Base-by-base conservation (phyloP, 2,797 vertebrate genomes). In the Iguana delicatissima region DNA sequence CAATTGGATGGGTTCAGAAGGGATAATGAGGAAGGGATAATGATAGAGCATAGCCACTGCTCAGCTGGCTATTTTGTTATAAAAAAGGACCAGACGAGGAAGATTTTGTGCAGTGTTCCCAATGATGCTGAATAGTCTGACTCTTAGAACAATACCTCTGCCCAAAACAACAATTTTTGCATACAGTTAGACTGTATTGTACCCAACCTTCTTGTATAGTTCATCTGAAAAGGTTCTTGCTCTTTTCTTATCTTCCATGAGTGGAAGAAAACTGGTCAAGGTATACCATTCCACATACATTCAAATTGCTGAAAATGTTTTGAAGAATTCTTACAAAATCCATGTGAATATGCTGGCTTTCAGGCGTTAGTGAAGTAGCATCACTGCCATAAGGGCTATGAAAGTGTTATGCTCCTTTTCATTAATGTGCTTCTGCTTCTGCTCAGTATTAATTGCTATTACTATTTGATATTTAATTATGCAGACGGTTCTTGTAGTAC, bases 51-150 rank as follows among this genome's bases (percentile, higher is more conserved):
- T 80, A 87, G 72, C 79, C 62, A 89, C 72, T 46, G 64, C 29
- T 84, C 77, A 50, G 69, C 84, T 82, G 83, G 38, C 80, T 93
- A 83, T 88, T 80, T 73, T 82, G 88, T 5, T 20, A 64, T 38
- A 81, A 0, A 0, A 93, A 81, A 13, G n/a, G 88, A n/a, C n/a
- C 42, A 80, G 80, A 84, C 85, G 46, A 72, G 88, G 74, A 50
- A 59, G 18, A 74, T 50, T 2, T 52, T 57, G 59, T 32, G 89
- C 69, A 57, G 3, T 64, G 6, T 72, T 91, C 20, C 90, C 59
- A 84, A 64, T 0, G 0, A 0, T 0, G 35, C 29, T 50, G 26
- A 42, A 73, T 46, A 50, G 35, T 59, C 38, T 32, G 50, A 90
- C 5, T 26, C 38, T 24, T 50, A 0, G 26, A 84, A 72, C 24